These are phyloP conservation scores for Sylvicola fuscatus DNA, from an alignment of 2,888 invertebrate species.

Conservation along the genomic window DNA sequence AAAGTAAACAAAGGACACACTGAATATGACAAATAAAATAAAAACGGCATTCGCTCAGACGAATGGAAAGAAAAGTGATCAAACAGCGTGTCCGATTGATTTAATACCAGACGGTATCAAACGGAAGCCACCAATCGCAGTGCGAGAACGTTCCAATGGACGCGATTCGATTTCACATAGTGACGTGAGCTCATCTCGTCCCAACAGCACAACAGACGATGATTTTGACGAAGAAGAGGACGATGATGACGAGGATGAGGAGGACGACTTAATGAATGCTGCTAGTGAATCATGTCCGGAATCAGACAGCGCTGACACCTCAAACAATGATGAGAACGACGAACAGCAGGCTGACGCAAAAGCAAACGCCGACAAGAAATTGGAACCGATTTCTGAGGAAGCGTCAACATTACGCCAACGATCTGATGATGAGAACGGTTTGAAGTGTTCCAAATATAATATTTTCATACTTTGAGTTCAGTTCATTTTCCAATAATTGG, in stretches of 20 bases:
- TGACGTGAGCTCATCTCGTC: constrained; percentile 7
- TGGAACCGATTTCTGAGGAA: constrained; percentile 9
- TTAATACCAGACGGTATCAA: constrained; percentile 8
- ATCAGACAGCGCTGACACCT: background rate
- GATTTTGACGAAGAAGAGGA: constrained; percentile 1
- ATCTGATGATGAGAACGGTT: constrained; percentile 8
- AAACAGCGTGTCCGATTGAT: constrained; percentile 1
- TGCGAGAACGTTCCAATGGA: background rate
- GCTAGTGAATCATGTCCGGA: constrained; percentile 3
- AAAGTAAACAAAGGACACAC: too few species aligned
- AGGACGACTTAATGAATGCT: background rate
- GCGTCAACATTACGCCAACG: constrained; percentile 6
- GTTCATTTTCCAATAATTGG: too few species aligned
- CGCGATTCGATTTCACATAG: constrained; percentile 7
- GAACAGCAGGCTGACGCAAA: background rate
- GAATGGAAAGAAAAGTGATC: too few species aligned
- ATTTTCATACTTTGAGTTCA: constrained; percentile 2
- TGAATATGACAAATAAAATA: too few species aligned
- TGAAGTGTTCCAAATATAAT: background rate
- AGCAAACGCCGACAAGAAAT: background rate
- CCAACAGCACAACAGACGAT: constrained; percentile 8
- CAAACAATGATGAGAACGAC: background rate
- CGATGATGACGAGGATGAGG: background rate
- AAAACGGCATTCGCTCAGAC: too few species aligned
- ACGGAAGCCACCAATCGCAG: constrained; percentile 7